Conservation (phyloP, 2,113 vertebrate genomes). For the Rattus rattus region DNA sequence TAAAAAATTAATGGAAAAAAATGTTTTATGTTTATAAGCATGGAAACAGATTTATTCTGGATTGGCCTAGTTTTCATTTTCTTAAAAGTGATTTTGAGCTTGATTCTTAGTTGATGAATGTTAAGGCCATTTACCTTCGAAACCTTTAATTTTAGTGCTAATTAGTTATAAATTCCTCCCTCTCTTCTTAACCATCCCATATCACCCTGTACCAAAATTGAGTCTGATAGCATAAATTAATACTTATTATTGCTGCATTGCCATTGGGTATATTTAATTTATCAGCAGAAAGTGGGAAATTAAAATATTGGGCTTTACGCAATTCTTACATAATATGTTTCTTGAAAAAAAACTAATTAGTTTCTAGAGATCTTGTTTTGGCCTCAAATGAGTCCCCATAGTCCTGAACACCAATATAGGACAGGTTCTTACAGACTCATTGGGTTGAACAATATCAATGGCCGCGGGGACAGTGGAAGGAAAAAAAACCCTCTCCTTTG, state of each 20-base stretch:
- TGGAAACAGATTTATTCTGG: background rate
- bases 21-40: background rate
- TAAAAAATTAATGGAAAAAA: background rate
- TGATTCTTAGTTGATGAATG: background rate
- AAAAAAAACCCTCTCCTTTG: background rate
- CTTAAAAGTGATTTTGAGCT: background rate
- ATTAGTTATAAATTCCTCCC: background rate
- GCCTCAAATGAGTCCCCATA: background rate
- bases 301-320: slow-evolving; percentile 17
- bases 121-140: background rate
- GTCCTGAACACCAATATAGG: background rate
- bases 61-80: background rate
- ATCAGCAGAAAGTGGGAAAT: slow-evolving; percentile 44
- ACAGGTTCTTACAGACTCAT: background rate
- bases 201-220: background rate
- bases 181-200: background rate
- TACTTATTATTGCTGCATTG: slow-evolving; percentile 9
- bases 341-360: background rate
- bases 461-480: too few relatives aligned
- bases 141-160: background rate
- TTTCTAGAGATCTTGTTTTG: background rate
- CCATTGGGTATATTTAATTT: background rate
- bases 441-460: too few relatives aligned
- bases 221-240: background rate
- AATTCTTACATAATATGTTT: background rate